phyloP scores from a whole-genome alignment of 30 jellyfish, hydroid and myxozoan species.

The Pelagia noctiluca region DNA sequence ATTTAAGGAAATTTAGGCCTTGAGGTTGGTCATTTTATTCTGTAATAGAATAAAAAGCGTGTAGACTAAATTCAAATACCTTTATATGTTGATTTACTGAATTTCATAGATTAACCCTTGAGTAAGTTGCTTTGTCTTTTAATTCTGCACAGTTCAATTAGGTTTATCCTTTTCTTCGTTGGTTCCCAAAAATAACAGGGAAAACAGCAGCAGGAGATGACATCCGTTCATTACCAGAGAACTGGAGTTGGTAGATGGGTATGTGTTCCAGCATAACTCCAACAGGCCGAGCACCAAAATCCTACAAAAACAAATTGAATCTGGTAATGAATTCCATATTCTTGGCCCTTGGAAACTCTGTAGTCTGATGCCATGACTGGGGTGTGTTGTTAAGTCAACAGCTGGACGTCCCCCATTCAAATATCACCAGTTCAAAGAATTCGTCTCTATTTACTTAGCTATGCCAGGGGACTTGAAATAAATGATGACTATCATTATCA shows the following conservation, averaged over 20 bases:
- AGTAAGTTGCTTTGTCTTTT: neutral
- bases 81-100: neutral
- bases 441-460: neutral
- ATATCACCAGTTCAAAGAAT: too few relatives aligned
- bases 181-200: too few relatives aligned
- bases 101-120: neutral
- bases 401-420: too few relatives aligned
- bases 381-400: too few relatives aligned
- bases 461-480: neutral
- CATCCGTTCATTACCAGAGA: constrained; percentile 76
- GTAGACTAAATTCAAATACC: neutral
- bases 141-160: neutral
- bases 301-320: constrained; percentile 11
- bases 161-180: constrained; percentile 4
- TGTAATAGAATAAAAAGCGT: neutral
- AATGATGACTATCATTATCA: too few relatives aligned
- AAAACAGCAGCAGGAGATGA: constrained; percentile 53
- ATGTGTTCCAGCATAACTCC: constrained; percentile 95
- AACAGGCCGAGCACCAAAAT: constrained; percentile 82
- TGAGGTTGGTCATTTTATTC: too few relatives aligned
- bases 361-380: too few relatives aligned
- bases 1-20: neutral
- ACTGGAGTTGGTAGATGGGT: constrained; percentile 87
- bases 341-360: neutral
- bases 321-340: too few relatives aligned